Evolutionary conservation across 2,797 vertebrate genomes (phyloP).

Genomic region (Rhinella marina): DNA sequence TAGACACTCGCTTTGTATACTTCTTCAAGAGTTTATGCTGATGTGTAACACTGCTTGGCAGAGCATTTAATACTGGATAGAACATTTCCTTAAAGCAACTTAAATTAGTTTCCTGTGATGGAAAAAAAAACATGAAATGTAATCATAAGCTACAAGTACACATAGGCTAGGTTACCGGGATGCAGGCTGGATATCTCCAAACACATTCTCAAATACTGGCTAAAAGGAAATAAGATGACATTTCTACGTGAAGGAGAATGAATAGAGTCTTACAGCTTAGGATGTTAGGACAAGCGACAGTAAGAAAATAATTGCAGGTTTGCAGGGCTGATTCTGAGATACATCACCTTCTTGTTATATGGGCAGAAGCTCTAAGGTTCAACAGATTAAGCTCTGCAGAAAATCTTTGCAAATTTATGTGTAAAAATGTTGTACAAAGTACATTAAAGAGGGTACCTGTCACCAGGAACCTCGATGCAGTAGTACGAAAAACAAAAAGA

Average conservation of each 20-base stretch:
- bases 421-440: background rate
- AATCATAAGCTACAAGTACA: constrained; percentile 17
- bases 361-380: background rate
- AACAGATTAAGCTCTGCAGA: background rate
- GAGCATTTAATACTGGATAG: constrained; percentile 16
- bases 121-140: constrained; percentile 28
- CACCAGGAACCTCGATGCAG: no score
- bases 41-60: constrained; percentile 24
- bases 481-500: no score
- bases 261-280: constrained; percentile 21
- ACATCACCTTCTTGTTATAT: background rate
- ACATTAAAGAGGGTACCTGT: background rate
- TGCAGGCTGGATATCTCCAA: constrained; percentile 28
- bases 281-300: background rate
- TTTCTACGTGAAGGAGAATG: constrained; percentile 16
- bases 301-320: background rate
- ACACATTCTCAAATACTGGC: constrained; percentile 36
- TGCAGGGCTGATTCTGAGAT: background rate
- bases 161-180: constrained; percentile 7
- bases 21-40: background rate
- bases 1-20: background rate
- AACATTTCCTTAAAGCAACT: constrained; percentile 34
- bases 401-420: background rate
- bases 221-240: constrained; percentile 49
- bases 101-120: constrained; percentile 28